Evolutionary conservation across 1,140 invertebrate genomes (phyloP), one percentile per base, ranked within the genome.

Genomic region (Acyrthosiphon pisum): DNA sequence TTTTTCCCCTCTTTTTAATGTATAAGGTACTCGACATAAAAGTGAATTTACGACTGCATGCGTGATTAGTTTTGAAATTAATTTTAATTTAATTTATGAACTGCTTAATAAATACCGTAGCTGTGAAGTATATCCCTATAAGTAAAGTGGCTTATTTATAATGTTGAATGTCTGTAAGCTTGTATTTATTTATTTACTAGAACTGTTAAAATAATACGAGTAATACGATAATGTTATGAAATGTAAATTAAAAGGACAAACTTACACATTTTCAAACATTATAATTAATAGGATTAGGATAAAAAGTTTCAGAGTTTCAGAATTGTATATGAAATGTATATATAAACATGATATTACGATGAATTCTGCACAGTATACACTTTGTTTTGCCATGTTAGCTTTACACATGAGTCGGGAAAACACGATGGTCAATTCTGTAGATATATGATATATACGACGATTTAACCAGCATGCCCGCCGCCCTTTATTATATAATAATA

Each of bases 71-170:
- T 76, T 76, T 76, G 30, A 76, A 76, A 76, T n/a, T 76, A n/a
- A 76, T 18, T 76, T 76, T n/a, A 76, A 76, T 76, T 76, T 76
- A 76, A 76, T 76, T 76, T n/a, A 76, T 76, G 30, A 76, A 76
- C 30, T 35, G 60, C n/a, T 76, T n/a, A 76, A 76, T 76, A 76
- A 76, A 76, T 76, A 6, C 60, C 4, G 14, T 76, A n/a, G 14
- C 14, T 76, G 14, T n/a, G 60, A 76, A 68, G 60, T 68, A 26
- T 56, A n/a, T 68, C 60, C 30, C 60, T n/a, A 68, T 68, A n/a
- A 68, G 60, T 68, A 68, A 68, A 68, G 60, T 68, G 60, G 8
- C 60, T 30, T 68, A n/a, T 56, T 26, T 68, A 68, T 30, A n/a
- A 68, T 68, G 11, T 68, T 68, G 3, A 30, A 68, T 68, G 26